These are phyloP conservation scores for Tachypleus tridentatus DNA, from an alignment of 1,140 invertebrate species.

Conservation along the genomic window DNA sequence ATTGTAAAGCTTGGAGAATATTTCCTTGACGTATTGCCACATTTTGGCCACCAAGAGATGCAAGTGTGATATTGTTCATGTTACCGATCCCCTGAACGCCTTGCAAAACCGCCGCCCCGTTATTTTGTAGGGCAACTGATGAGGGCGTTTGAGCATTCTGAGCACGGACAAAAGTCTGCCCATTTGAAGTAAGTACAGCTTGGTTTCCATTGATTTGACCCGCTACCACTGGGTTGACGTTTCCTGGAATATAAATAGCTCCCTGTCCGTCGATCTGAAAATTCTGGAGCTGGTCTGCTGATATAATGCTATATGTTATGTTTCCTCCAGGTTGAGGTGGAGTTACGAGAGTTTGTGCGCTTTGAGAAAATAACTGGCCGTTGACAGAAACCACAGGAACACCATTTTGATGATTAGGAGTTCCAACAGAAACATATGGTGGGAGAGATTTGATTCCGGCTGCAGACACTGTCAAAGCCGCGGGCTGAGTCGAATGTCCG, in stretches of 20 bases:
- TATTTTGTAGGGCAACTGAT: constrained; percentile 12
- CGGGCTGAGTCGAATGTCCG: constrained; percentile 10
- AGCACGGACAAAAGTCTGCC: constrained; percentile 47
- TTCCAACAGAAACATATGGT: no score
- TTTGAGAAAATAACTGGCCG: background rate
- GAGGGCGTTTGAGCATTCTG: constrained; percentile 25
- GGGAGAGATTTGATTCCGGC: background rate
- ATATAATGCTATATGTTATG: constrained; percentile 45
- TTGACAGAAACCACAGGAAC: no score
- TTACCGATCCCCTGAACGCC: constrained; percentile 21
- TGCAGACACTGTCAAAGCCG: constrained; percentile 15
- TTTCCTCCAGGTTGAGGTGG: constrained; percentile 33
- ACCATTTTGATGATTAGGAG: no score
- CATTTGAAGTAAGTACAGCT: constrained; percentile 41
- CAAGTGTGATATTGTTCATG: constrained; percentile 19
- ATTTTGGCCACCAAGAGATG: constrained; percentile 46
- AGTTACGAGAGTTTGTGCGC: constrained; percentile 25
- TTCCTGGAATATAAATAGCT: constrained; percentile 64
- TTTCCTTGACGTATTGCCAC: constrained; percentile 49
- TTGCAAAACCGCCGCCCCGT: constrained; percentile 12
- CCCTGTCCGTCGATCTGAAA: constrained; percentile 87
- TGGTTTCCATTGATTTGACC: constrained; percentile 34
- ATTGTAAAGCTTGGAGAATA: constrained; percentile 52
- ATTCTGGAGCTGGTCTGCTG: constrained; percentile 56
- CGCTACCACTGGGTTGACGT: constrained; percentile 9